phyloP scores from a whole-genome alignment of 35 echinoderm and acorn worm species.

The Ptychodera flava region DNA sequence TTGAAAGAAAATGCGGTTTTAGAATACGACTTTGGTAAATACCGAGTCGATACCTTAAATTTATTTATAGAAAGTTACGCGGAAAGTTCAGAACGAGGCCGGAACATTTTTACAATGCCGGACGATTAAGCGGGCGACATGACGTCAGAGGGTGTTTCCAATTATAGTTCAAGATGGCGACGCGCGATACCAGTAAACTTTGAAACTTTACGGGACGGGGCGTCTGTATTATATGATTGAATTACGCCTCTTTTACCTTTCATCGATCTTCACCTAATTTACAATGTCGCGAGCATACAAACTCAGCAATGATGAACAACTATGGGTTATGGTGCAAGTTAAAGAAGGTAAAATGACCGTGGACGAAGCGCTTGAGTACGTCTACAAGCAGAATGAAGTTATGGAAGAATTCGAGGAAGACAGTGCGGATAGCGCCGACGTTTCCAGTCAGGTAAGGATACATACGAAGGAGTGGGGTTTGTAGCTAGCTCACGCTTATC shows the following conservation, averaged over 20 bases:
- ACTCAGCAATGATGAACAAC: conserved; percentile 87
- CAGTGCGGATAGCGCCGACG: not conserved
- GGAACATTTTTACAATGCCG: no score
- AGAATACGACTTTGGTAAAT: no score
- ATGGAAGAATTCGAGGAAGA: not conserved
- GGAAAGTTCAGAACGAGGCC: not conserved
- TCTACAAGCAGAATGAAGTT: conserved; percentile 65
- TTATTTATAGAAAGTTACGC: no score
- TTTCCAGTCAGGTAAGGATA: not conserved
- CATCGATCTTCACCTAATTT: no score
- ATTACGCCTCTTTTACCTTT: no score
- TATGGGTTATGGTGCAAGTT: conserved; percentile 88
- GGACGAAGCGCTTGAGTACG: conserved; percentile 94
- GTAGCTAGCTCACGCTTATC: not conserved
- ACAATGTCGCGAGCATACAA: conserved; percentile 60
- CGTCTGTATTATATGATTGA: no score
- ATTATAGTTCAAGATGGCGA: not conserved
- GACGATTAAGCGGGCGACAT: no score
- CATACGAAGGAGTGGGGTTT: not conserved
- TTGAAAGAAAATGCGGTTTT: no score
- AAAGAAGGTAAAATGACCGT: conserved; percentile 86
- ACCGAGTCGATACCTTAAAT: no score
- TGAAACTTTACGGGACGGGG: not conserved
- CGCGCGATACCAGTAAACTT: no score
- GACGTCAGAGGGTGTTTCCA: not conserved